A percentile compares a stretch with the other conserved stretches of the same genome.
These are phyloP conservation scores for Anadara kagoshimensis DNA, from an alignment of 1,140 invertebrate genomes.

Conservation along the genomic window DNA sequence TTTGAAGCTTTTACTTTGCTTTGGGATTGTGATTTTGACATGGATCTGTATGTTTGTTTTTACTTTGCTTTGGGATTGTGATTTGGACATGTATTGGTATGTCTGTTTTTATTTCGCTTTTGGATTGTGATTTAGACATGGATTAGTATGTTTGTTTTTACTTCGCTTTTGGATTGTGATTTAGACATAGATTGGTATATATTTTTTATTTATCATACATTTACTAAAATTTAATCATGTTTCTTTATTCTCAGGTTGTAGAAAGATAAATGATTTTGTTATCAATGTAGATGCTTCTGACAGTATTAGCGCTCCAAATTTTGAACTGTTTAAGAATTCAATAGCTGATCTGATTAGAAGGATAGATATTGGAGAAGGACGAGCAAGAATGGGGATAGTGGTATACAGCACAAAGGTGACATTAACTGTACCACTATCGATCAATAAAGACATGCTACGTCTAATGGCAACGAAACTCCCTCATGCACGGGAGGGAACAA, in stretches of 20 bases:
- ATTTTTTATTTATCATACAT: too few relatives aligned
- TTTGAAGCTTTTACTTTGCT: too few relatives aligned
- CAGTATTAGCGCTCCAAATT: constrained; percentile 30
- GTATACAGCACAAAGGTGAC: constrained; percentile 34
- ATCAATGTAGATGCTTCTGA: constrained; percentile 39
- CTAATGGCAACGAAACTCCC: background rate
- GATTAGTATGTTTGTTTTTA: too few relatives aligned
- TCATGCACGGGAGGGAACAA: constrained; percentile 22
- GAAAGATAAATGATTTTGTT: constrained; percentile 36
- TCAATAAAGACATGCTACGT: background rate
- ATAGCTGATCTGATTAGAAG: constrained; percentile 26
- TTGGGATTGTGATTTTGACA: too few relatives aligned
- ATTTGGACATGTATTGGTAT: too few relatives aligned
- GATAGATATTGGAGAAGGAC: constrained; percentile 17
- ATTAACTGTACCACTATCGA: constrained; percentile 6
- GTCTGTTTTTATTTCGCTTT: too few relatives aligned
- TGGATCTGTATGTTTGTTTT: too few relatives aligned
- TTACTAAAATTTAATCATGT: too few relatives aligned
- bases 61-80: too few relatives aligned
- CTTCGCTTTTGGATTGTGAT: too few relatives aligned
- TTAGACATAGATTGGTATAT: too few relatives aligned
- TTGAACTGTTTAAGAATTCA: constrained; percentile 29
- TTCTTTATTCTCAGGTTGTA: constrained; percentile 20
- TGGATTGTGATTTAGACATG: too few relatives aligned
- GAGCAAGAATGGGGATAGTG: constrained; percentile 32